Evolutionary conservation across 2,113 vertebrate species (phyloP), one percentile per base, ranked within the genome.

Genomic region (Nothocercus nigrocapillus): DNA sequence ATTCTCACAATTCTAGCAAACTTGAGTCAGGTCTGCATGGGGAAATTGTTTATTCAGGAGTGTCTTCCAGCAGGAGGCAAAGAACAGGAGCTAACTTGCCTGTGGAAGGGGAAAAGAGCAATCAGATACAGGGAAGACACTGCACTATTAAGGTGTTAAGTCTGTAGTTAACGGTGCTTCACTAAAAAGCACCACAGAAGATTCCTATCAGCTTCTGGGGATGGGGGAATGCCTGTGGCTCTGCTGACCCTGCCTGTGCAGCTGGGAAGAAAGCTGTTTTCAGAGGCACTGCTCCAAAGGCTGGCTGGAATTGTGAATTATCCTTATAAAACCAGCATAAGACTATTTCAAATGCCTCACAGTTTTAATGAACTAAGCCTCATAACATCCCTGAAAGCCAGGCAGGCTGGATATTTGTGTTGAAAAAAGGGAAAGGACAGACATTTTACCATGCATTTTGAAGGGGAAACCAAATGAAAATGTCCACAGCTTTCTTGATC

Each of bases 31-130:
- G 44, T 74, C 6, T 36, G 70, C 51, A 74, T 64, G 47, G 88
- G 91, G 93, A 91, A 95, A 64, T 66, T 18, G 85, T 96, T 98
- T 97, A 97, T 96, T 98, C 96, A 95, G 82, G 92, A 89, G 61
- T 44, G 36, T 97, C 66, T 95, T 96, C 94, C 84, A 89, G 75
- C 72, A 93, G 91, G 97, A 97, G 96, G 93, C 95, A 96, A 96
- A 96, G 90, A 82, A 95, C 82, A 80, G 96, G 96, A 97, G 97
- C 86, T 97, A 96, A 94, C 96, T 73, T 85, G 80, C 95, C 96
- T 97, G 96, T 91, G 90, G 95, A 32, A 95, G 94, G 94, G 88
- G 96, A 95, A 95, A 97, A 94, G 63, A 95, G 66, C 54, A 95
- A 85, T 97, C 94, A 98, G 95, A 89, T 15, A 42, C 11, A 32